These are phyloP conservation scores for Neogale vison DNA, from an alignment of 2,113 vertebrate species.

Conservation along the genomic window DNA sequence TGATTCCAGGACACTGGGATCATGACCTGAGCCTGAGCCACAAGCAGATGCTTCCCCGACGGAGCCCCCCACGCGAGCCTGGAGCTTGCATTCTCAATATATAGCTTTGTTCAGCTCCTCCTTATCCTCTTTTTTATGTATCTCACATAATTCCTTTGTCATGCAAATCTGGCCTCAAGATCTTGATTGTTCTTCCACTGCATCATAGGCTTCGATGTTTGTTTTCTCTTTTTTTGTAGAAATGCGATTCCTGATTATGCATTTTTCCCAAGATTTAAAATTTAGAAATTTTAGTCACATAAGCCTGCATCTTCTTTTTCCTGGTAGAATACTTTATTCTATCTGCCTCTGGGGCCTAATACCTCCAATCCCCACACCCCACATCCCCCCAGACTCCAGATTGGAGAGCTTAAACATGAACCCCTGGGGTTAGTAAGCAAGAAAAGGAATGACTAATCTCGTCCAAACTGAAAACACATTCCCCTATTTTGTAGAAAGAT, in stretches of 20 bases:
- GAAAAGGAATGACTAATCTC: not conserved
- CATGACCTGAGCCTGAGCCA: no score
- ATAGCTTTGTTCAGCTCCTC: not conserved
- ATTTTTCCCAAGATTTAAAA: not conserved
- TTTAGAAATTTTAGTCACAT: not conserved
- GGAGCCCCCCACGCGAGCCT: accelerated
- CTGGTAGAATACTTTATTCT: not conserved
- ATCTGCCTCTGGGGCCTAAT: not conserved
- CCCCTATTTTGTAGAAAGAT: not conserved
- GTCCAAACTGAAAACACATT: not conserved
- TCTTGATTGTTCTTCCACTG: not conserved
- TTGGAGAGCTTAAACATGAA: not conserved
- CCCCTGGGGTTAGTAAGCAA: not conserved
- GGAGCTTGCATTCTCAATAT: not conserved
- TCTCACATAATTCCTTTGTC: not conserved
- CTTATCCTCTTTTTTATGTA: not conserved
- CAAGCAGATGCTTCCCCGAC: no score
- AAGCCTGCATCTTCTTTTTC: accelerated
- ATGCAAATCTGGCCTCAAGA: not conserved
- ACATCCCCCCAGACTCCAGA: not conserved
- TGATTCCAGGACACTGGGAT: no score
- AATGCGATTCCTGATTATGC: not conserved
- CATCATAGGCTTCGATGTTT: not conserved
- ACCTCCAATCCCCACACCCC: no score
- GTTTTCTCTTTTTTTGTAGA: not conserved